Base-by-base conservation (phyloP, 2,797 vertebrate species). In the Gambelia wislizenii region DNA sequence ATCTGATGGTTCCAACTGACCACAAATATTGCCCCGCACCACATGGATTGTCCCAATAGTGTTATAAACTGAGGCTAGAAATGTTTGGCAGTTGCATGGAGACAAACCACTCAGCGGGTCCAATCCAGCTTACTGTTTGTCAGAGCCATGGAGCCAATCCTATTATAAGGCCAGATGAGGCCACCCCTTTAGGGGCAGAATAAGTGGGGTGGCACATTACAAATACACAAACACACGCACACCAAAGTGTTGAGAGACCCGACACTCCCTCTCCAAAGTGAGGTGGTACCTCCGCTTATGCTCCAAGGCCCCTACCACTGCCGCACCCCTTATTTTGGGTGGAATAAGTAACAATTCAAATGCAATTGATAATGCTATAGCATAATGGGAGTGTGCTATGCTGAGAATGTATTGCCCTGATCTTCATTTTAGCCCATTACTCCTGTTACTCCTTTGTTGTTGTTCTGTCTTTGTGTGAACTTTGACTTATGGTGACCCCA, bases 361-460 rank as follows among this genome's bases (percentile, higher is more conserved):
- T 75, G 94, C 93, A 95, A 94, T 92, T 93, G 93, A 95, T 95
- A 88, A 95, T 82, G 90, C 52, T 6, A 90, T 86, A 36, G 94
- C 89, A 82, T n/a, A 90, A 87, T 0, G 92, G 92, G 87, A 87
- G 82, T 67, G 81, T 82, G 79, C 79, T 92, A 56, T 75, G 91
- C 39, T 92, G 83, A 88, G 92, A 82, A 83, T 0, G 6, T 89
- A 77, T 83, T 88, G 79, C 59, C 59, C 70, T 42, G 14, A 77
- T 82, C 59, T 72, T 76, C 61, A 33, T 81, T 91, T 85, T 74
- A 78, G 10, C 44, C 78, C 83, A 86, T 83, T 88, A 77, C 33
- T 86, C 52, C 70, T 36, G 25, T 59, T 86, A 33, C 56, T 13
- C 49, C 54, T 52, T 33, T 67, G 33, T 33, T 67, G 4, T 2